Percentiles rank a stretch among this genome's conserved stretches.
These are phyloP conservation scores for Caenorhabditis japonica DNA, from an alignment of 2,888 invertebrate genomes.

Conservation along the genomic window DNA sequence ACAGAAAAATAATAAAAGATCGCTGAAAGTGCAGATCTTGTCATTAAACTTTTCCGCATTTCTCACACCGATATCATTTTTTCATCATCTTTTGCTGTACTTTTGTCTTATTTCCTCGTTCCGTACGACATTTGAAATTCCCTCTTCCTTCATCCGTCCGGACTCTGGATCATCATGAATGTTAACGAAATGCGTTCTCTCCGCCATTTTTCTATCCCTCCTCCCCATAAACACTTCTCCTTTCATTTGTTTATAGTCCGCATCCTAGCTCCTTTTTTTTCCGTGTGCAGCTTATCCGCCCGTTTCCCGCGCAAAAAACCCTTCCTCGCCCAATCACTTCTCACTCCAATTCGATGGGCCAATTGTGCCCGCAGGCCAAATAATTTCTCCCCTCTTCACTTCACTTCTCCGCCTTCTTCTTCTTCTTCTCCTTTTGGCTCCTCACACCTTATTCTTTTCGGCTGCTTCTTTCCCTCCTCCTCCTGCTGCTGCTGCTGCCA, in stretches of 20 bases:
- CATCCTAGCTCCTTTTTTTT: constrained; percentile 12
- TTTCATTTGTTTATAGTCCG: constrained; percentile 42
- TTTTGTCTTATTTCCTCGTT: too few relatives aligned
- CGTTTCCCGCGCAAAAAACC: neutral
- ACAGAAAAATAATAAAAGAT: too few relatives aligned
- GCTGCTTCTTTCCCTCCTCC: neutral
- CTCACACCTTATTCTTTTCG: constrained; percentile 15
- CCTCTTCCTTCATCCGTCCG: too few relatives aligned
- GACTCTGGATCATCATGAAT: too few relatives aligned
- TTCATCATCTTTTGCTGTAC: too few relatives aligned
- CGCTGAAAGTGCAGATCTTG: too few relatives aligned
- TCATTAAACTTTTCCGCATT: too few relatives aligned
- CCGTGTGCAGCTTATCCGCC: constrained; percentile 30
- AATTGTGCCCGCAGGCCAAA: constrained; percentile 48
- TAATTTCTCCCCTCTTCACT: constrained; percentile 24
- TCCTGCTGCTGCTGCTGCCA: constrained; percentile 10
- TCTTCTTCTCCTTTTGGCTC: constrained; percentile 4
- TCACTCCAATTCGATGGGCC: constrained; percentile 36
- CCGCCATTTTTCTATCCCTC: neutral
- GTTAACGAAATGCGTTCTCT: too few relatives aligned
- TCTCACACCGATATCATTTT: too few relatives aligned
- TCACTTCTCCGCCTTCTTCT: neutral
- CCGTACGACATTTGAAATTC: too few relatives aligned
- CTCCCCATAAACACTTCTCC: constrained; percentile 7
- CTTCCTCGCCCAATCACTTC: constrained; percentile 36